Evolutionary conservation across 2,113 vertebrate genomes (phyloP).

Genomic region (Microcebus lehilahytsara): DNA sequence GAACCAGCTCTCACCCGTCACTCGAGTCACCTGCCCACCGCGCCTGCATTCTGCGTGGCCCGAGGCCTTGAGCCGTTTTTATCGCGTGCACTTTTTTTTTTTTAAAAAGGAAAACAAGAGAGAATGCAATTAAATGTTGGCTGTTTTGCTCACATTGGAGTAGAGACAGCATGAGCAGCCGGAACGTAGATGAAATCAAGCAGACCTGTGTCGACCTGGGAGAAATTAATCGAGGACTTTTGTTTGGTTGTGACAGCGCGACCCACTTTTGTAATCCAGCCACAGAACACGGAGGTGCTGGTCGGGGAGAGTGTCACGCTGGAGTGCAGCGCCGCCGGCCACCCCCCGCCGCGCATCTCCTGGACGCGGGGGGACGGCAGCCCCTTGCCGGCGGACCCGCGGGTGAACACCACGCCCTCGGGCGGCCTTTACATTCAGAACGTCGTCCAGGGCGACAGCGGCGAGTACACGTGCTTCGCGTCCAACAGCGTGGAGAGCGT

Average conservation of each 20-base stretch:
- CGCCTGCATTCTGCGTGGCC: not conserved
- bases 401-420: slow-evolving; percentile 92
- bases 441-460: slow-evolving; percentile 90
- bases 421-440: slow-evolving; percentile 97
- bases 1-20: accelerated
- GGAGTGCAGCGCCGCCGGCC: slow-evolving; percentile 96
- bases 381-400: slow-evolving; percentile 91
- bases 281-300: slow-evolving; percentile 97
- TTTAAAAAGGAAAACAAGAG: not conserved
- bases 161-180: accelerated
- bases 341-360: slow-evolving; percentile 92
- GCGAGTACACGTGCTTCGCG: slow-evolving; percentile 96
- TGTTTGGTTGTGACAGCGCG: slow-evolving; percentile 84
- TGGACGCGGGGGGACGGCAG: slow-evolving; percentile 95
- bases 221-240: slow-evolving; percentile 9
- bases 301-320: slow-evolving; percentile 97
- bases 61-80: accelerated
- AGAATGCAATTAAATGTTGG: accelerated
- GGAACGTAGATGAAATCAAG: not conserved
- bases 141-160: not conserved
- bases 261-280: slow-evolving; percentile 97
- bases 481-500: slow-evolving; percentile 94
- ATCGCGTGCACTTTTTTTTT: not conserved
- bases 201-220: not conserved
- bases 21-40: accelerated